These are phyloP conservation scores for Vombatus ursinus DNA, from an alignment of 2,113 vertebrate species.

Conservation along the genomic window DNA sequence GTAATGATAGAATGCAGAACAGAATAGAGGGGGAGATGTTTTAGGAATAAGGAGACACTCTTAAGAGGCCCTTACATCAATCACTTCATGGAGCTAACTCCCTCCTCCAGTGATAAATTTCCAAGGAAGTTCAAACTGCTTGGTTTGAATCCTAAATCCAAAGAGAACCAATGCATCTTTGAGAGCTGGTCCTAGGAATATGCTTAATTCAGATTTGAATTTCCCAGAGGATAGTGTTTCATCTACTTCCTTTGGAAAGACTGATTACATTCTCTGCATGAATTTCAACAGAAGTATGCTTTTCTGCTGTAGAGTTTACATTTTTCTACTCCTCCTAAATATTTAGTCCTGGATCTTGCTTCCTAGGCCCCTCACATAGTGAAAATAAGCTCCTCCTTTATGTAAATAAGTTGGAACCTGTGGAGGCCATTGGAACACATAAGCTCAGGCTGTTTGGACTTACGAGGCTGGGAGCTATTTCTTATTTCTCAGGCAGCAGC, in stretches of 20 bases:
- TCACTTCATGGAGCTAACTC: neutral
- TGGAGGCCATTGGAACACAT: too few species aligned
- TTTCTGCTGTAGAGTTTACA: neutral
- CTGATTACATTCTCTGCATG: neutral
- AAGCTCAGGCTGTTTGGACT: neutral
- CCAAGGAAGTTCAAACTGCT: too few species aligned
- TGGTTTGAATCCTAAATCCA: neutral
- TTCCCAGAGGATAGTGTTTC: neutral
- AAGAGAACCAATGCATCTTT: neutral
- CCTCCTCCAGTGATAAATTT: neutral
- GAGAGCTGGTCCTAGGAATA: neutral
- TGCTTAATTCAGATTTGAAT: neutral
- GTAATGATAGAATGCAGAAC: neutral
- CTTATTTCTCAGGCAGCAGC: neutral
- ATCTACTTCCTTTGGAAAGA: neutral
- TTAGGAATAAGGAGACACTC: too few species aligned
- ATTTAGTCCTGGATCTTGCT: neutral
- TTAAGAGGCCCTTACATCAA: neutral
- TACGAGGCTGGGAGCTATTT: neutral
- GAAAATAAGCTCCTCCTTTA: constrained; percentile 4
- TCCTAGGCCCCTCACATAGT: neutral
- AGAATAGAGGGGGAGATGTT: neutral
- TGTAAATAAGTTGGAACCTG: neutral
- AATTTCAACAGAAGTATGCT: neutral
- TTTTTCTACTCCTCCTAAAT: constrained; percentile 9